These are phyloP conservation scores for Pangasius macronema DNA, from an alignment of 2,797 vertebrate genomes.

Conservation along the genomic window DNA sequence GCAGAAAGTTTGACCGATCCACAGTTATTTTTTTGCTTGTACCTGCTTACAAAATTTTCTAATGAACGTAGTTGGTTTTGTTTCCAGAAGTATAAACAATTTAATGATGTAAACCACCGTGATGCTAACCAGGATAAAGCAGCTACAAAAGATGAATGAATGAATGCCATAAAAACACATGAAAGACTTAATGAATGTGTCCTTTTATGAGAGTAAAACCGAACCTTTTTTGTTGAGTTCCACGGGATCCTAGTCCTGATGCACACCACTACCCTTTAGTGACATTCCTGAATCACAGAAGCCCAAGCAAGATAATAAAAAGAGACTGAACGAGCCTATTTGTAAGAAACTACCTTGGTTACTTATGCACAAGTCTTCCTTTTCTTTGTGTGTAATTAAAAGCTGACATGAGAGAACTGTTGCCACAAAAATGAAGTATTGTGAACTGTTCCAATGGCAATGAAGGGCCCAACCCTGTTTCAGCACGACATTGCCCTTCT, in stretches of 20 bases:
- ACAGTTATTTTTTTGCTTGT: not conserved
- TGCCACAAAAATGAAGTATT: too few species aligned
- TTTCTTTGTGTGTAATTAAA: too few species aligned
- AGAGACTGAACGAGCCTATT: too few species aligned
- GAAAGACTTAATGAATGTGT: not conserved
- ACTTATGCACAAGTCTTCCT: too few species aligned
- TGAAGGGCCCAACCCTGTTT: not conserved
- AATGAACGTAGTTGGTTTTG: not conserved
- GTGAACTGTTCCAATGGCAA: not conserved
- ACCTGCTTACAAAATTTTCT: not conserved
- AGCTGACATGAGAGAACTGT: too few species aligned
- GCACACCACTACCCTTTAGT: not conserved
- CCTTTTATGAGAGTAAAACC: not conserved
- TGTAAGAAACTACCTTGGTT: too few species aligned
- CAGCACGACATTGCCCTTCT: not conserved
- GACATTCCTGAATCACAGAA: constrained; percentile 1
- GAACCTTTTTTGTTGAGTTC: not conserved
- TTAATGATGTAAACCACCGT: not conserved
- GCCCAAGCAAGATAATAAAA: too few species aligned
- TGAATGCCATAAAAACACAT: not conserved
- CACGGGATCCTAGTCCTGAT: not conserved
- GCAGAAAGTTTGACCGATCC: not conserved
- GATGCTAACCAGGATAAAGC: not conserved
- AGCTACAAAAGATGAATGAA: not conserved
- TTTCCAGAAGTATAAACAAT: not conserved